phyloP scores from a whole-genome alignment of 2,888 invertebrate genomes.

The Allophyes oxyacanthae region DNA sequence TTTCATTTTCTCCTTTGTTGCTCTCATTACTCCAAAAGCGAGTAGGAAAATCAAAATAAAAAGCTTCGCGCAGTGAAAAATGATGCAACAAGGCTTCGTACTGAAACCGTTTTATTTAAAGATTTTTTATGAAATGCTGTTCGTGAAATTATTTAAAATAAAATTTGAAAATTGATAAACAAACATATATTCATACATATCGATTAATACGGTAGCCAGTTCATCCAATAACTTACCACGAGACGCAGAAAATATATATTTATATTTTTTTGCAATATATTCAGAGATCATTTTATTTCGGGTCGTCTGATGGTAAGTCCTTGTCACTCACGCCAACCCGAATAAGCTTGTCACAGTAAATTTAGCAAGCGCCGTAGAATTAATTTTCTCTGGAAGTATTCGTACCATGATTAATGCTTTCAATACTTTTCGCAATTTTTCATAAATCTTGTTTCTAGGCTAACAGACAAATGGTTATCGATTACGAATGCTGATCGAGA shows the following conservation, averaged over 20 bases:
- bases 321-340: slow-evolving; percentile 56
- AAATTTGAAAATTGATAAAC: too few relatives aligned
- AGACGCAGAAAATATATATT: too few relatives aligned
- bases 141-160: too few relatives aligned
- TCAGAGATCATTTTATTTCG: slow-evolving; percentile 27
- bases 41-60: slow-evolving; percentile 19
- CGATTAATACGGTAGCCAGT: too few relatives aligned
- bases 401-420: slow-evolving; percentile 27
- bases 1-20: slow-evolving; percentile 8
- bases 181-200: too few relatives aligned
- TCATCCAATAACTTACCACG: too few relatives aligned
- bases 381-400: slow-evolving; percentile 34
- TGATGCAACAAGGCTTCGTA: slow-evolving; percentile 11
- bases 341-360: slow-evolving; percentile 59
- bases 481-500: slow-evolving; percentile 21
- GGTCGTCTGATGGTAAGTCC: slow-evolving; percentile 18
- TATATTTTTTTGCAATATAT: too few relatives aligned
- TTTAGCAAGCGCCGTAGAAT: slow-evolving; percentile 42
- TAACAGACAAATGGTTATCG: slow-evolving; percentile 31
- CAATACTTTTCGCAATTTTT: slow-evolving; percentile 23
- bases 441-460: slow-evolving; percentile 15
- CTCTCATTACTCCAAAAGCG: slow-evolving; percentile 7
- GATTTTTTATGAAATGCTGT: neutral
- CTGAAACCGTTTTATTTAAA: slow-evolving; percentile 28
- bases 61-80: slow-evolving; percentile 15